These are phyloP conservation scores for Dryobota labecula DNA, from an alignment of 2,888 invertebrate genomes.

Conservation along the genomic window DNA sequence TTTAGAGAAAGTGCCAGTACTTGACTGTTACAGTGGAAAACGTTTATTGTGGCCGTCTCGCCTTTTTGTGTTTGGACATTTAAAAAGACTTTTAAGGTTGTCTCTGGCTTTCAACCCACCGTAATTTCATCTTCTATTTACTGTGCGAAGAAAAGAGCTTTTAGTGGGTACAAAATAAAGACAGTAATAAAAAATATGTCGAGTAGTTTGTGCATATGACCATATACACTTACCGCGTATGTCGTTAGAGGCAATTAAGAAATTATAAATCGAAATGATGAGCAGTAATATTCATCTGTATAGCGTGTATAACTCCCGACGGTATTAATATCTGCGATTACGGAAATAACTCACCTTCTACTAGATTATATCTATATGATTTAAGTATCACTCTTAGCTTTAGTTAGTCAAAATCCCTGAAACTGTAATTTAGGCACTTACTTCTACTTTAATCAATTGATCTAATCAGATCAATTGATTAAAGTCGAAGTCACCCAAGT, in stretches of 20 bases:
- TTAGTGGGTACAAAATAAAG: constrained; percentile 24
- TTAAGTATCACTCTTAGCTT: constrained; percentile 8
- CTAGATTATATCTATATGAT: constrained; percentile 32
- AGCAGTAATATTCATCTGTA: constrained; percentile 21
- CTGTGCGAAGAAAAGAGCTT: background rate
- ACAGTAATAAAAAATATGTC: constrained; percentile 21
- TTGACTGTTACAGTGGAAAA: constrained; percentile 56
- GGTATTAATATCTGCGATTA: constrained; percentile 44
- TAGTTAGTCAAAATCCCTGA: constrained; percentile 7
- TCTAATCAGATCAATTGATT: constrained; percentile 6
- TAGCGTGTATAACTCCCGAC: background rate
- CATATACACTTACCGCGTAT: constrained; percentile 22
- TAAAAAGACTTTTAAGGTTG: constrained; percentile 29
- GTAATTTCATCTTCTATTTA: constrained; percentile 20
- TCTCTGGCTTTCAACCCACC: constrained; percentile 15
- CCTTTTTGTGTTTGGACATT: constrained; percentile 19
- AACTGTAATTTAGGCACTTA: constrained; percentile 12
- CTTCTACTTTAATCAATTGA: constrained; percentile 7
- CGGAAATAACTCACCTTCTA: constrained; percentile 12
- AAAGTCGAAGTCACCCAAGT: no score
- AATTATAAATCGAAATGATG: constrained; percentile 45
- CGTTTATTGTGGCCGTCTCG: constrained; percentile 49
- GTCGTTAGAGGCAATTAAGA: constrained; percentile 49
- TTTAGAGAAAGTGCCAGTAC: constrained; percentile 71
- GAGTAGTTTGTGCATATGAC: constrained; percentile 5